Percentiles rank a stretch among this genome's conserved stretches.
Conservation (phyloP, 2,797 vertebrate species). For the Channallabes apus region DNA sequence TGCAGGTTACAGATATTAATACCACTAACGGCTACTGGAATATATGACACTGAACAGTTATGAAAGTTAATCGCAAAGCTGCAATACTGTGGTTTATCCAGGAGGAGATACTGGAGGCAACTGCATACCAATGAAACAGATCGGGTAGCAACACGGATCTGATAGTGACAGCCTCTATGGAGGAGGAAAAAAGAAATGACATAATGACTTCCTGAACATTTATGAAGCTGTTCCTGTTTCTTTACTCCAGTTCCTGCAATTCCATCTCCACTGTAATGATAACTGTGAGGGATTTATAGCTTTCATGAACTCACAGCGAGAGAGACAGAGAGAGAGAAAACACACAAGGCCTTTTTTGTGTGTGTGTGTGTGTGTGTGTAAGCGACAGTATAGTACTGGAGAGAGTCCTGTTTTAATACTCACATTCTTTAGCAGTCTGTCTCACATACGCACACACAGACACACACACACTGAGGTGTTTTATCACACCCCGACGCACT, state of each 20-base stretch:
- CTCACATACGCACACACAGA: neutral
- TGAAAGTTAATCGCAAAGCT: too few species aligned
- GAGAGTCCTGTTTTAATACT: neutral
- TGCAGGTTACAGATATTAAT: too few species aligned
- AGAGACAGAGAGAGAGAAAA: neutral
- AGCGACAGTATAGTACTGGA: neutral
- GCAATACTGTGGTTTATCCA: too few species aligned
- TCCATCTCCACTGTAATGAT: neutral
- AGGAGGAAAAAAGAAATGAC: neutral
- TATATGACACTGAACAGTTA: too few species aligned
- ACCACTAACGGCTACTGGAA: too few species aligned
- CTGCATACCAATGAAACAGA: too few species aligned
- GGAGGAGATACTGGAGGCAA: too few species aligned
- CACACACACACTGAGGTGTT: neutral
- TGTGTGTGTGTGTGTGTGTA: neutral
- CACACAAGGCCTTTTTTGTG: neutral
- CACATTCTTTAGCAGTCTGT: neutral
- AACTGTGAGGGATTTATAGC: neutral
- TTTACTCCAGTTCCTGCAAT: neutral
- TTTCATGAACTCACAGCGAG: neutral
- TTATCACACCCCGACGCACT: neutral
- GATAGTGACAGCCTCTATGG: too few species aligned
- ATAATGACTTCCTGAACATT: neutral
- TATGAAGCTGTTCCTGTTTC: conserved; percentile 19
- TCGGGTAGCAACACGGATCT: too few species aligned